phyloP scores from a whole-genome alignment of 2,888 invertebrate species.

The Polydrusus cervinus region DNA sequence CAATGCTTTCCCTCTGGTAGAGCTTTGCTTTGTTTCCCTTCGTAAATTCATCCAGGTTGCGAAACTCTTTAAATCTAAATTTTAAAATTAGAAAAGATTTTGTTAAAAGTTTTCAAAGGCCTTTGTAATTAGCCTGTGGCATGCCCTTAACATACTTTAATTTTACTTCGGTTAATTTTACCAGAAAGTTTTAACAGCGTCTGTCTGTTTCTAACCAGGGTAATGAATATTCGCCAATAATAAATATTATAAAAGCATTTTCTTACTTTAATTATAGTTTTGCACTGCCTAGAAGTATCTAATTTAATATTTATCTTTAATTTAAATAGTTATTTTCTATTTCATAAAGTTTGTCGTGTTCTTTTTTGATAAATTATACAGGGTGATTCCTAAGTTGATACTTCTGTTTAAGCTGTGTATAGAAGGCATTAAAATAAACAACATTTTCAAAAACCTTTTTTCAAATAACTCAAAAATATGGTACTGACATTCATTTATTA shows the following conservation, averaged over 20 bases:
- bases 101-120: constrained; percentile 11
- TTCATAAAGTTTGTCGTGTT: too few relatives aligned
- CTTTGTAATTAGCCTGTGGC: constrained; percentile 17
- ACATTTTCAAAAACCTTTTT: too few relatives aligned
- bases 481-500: too few relatives aligned
- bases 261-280: background rate
- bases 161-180: constrained; percentile 1
- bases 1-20: constrained; percentile 8
- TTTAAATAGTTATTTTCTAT: too few relatives aligned
- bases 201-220: background rate
- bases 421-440: too few relatives aligned
- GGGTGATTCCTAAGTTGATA: too few relatives aligned
- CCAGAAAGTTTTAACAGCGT: background rate
- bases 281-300: background rate
- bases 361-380: too few relatives aligned
- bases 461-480: too few relatives aligned
- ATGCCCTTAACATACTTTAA: constrained; percentile 1
- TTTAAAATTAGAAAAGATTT: constrained; percentile 21
- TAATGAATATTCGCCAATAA: background rate
- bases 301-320: background rate
- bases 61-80: constrained; percentile 10
- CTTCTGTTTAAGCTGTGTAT: too few relatives aligned
- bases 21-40: background rate
- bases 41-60: constrained; percentile 5
- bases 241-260: background rate